A percentile compares a stretch with the other conserved stretches of the same genome.
These are phyloP conservation scores for Mola mola DNA, from an alignment of 2,113 vertebrate species.

Conservation along the genomic window DNA sequence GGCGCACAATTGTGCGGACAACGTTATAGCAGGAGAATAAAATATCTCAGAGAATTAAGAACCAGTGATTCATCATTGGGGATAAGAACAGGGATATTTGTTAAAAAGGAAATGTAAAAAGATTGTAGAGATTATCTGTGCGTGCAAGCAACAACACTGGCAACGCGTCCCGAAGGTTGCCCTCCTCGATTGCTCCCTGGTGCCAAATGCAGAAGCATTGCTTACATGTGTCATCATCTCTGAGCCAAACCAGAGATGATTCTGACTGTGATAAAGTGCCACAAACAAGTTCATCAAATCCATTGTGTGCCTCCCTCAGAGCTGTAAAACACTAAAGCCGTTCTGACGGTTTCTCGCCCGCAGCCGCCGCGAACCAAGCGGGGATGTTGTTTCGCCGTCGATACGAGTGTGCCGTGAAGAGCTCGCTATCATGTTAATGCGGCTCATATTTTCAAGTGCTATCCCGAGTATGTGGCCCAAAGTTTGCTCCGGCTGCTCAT, in stretches of 20 bases:
- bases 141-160: background rate
- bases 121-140: background rate
- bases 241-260: slow-evolving; percentile 9
- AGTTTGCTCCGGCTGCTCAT: slow-evolving; percentile 13
- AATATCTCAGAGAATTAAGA: slow-evolving; percentile 72
- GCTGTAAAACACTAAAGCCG: slow-evolving; percentile 48
- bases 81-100: slow-evolving; percentile 9
- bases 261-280: slow-evolving; percentile 45
- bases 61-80: slow-evolving; percentile 61
- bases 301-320: slow-evolving; percentile 50
- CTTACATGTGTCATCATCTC: slow-evolving; percentile 11
- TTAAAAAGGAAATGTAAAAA: background rate
- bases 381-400: background rate
- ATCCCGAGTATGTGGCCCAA: slow-evolving; percentile 7
- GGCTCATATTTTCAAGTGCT: slow-evolving; percentile 15
- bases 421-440: slow-evolving; percentile 21
- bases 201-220: slow-evolving; percentile 2
- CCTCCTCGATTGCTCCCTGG: background rate
- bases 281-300: slow-evolving; percentile 41
- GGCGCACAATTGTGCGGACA: slow-evolving; percentile 68
- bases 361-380: slow-evolving; percentile 7
- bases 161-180: background rate
- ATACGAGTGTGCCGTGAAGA: slow-evolving; percentile 13
- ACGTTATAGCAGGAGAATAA: slow-evolving; percentile 62
- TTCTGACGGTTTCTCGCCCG: slow-evolving; percentile 45